Conservation (phyloP, 1,140 invertebrate species). For the Latrodectus geometricus region DNA sequence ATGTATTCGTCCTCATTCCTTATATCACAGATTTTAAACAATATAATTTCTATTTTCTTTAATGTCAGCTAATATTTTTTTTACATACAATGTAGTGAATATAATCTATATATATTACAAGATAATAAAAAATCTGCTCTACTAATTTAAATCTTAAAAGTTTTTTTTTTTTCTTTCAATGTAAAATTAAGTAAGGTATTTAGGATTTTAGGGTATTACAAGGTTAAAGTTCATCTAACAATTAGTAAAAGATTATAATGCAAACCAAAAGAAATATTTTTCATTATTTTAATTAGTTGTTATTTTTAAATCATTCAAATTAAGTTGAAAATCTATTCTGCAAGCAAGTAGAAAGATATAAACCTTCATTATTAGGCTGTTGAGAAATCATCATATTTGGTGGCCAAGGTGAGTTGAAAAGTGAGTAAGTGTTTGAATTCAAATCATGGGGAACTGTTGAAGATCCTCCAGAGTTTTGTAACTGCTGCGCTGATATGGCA, state of each 20-base stretch:
- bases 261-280: neutral
- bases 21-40: no score
- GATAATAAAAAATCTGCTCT: neutral
- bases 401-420: conserved; percentile 75
- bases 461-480: conserved; percentile 27
- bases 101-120: neutral
- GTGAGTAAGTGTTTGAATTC: conserved; percentile 75
- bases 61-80: no score
- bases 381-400: conserved; percentile 65
- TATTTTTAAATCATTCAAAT: no score
- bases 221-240: no score
- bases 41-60: no score
- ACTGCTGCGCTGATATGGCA: conserved; percentile 23
- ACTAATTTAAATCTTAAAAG: neutral
- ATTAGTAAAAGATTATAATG: neutral
- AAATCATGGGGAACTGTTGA: conserved; percentile 42
- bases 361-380: conserved; percentile 67
- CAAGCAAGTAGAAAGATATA: conserved; percentile 24
- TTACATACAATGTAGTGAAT: neutral
- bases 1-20: no score
- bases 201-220: no score
- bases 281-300: no score
- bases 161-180: neutral
- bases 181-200: neutral
- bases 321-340: no score